phyloP scores from a whole-genome alignment of 2,888 invertebrate species.

The Myathropa florea region DNA sequence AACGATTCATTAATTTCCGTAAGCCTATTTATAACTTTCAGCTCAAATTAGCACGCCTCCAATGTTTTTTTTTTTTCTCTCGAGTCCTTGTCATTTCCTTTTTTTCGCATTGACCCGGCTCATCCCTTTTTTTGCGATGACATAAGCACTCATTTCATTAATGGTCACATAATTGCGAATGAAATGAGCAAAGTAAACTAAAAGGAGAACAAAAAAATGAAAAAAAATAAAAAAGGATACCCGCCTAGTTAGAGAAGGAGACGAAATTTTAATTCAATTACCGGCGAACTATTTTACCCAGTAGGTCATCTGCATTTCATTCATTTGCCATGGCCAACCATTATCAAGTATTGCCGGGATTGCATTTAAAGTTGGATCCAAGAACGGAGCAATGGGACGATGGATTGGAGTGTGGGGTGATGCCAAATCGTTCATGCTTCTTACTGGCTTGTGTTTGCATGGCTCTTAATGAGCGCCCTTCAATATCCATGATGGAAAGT shows the following conservation, averaged over 20 bases:
- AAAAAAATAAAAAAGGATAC: constrained; percentile 30
- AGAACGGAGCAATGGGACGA: constrained; percentile 36
- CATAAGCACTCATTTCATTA: constrained; percentile 63
- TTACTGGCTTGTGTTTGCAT: constrained; percentile 35
- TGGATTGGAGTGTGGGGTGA: constrained; percentile 25
- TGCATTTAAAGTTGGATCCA: constrained; percentile 49
- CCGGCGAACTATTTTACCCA: constrained; percentile 50
- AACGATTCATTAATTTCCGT: neutral
- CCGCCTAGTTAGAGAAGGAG: constrained; percentile 10
- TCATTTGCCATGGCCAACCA: constrained; percentile 43
- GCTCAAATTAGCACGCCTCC: neutral
- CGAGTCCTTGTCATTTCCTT: neutral
- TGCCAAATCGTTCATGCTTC: neutral
- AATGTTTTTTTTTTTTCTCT: neutral
- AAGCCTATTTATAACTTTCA: neutral
- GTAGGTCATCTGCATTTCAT: constrained; percentile 65
- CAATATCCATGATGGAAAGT: constrained; percentile 57
- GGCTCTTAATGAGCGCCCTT: constrained; percentile 49
- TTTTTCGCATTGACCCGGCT: neutral
- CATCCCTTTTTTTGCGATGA: constrained; percentile 31
- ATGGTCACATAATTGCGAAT: constrained; percentile 59
- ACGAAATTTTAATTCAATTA: constrained; percentile 65
- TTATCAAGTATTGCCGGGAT: constrained; percentile 19
- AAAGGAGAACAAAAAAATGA: neutral
- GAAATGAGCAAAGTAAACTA: constrained; percentile 10